Percentiles rank a stretch among this genome's conserved stretches.
phyloP scores from a whole-genome alignment of 2,797 vertebrate genomes.

The Astyanax mexicanus region DNA sequence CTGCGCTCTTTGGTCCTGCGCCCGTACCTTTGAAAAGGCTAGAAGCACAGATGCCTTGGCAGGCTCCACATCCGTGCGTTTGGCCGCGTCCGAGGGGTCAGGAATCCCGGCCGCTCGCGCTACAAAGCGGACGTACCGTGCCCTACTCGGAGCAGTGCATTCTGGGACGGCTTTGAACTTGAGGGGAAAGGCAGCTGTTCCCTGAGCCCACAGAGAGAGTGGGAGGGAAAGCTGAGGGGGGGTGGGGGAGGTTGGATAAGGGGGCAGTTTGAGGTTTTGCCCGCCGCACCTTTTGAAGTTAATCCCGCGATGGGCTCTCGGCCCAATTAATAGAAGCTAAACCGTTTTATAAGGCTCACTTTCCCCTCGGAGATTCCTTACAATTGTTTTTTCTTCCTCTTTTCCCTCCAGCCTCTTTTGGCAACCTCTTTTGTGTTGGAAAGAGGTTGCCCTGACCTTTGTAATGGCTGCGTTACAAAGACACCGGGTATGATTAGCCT shows the following conservation, averaged over 20 bases:
- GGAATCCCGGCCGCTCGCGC: slow-evolving; percentile 19
- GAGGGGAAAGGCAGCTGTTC: slow-evolving; percentile 63
- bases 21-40: slow-evolving; percentile 68
- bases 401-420: slow-evolving; percentile 39
- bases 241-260: slow-evolving; percentile 44
- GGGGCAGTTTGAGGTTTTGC: slow-evolving; percentile 42
- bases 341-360: slow-evolving; percentile 62
- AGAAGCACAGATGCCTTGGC: slow-evolving; percentile 45
- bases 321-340: slow-evolving; percentile 68
- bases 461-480: slow-evolving; percentile 65
- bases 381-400: slow-evolving; percentile 56
- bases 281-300: slow-evolving; percentile 62
- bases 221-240: slow-evolving; percentile 42
- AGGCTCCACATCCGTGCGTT: slow-evolving; percentile 37
- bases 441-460: slow-evolving; percentile 67
- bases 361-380: slow-evolving; percentile 60
- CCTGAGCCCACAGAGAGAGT: slow-evolving; percentile 54
- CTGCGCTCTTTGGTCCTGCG: slow-evolving; percentile 69
- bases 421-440: slow-evolving; percentile 43
- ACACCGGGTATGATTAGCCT: slow-evolving; percentile 70
- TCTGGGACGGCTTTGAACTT: slow-evolving; percentile 69
- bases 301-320: slow-evolving; percentile 62
- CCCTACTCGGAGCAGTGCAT: slow-evolving; percentile 55
- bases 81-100: slow-evolving; percentile 36
- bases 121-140: slow-evolving; percentile 53